A percentile compares a stretch with the other conserved stretches of the same genome.
phyloP scores from a whole-genome alignment of 1,140 invertebrate genomes.

The Potamilus streckersoni region DNA sequence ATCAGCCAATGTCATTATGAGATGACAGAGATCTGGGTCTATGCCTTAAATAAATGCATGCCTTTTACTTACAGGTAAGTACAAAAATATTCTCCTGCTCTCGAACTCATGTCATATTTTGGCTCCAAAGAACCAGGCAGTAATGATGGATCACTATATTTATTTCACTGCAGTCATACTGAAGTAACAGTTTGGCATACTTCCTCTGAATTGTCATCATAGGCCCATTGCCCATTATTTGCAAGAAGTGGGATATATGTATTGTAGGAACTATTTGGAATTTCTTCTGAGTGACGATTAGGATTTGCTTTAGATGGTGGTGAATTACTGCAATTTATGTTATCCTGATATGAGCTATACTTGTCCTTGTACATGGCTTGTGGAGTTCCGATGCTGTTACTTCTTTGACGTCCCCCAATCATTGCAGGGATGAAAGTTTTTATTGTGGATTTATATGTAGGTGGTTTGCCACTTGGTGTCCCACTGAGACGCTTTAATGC shows the following conservation, averaged over 20 bases:
- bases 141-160: too few relatives aligned
- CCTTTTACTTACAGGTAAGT: too few relatives aligned
- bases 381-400: slow-evolving; percentile 44
- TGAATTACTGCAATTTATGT: slow-evolving; percentile 13
- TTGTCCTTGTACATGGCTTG: slow-evolving; percentile 25
- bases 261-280: slow-evolving; percentile 26
- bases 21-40: too few relatives aligned
- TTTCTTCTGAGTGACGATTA: slow-evolving; percentile 41
- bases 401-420: slow-evolving; percentile 23
- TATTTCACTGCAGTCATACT: slow-evolving; percentile 29
- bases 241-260: slow-evolving; percentile 35
- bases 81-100: too few relatives aligned
- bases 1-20: too few relatives aligned
- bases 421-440: slow-evolving; percentile 36
- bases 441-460: neutral
- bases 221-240: slow-evolving; percentile 39
- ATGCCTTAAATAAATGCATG: too few relatives aligned
- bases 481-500: slow-evolving; percentile 39
- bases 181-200: slow-evolving; percentile 43
- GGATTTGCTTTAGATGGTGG: slow-evolving; percentile 38
- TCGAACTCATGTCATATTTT: too few relatives aligned
- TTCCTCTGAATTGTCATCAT: slow-evolving; percentile 61
- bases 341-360: slow-evolving; percentile 18
- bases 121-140: too few relatives aligned
- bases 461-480: slow-evolving; percentile 21